Conservation (phyloP, 2,888 invertebrate species). For the Folsomia candida region DNA sequence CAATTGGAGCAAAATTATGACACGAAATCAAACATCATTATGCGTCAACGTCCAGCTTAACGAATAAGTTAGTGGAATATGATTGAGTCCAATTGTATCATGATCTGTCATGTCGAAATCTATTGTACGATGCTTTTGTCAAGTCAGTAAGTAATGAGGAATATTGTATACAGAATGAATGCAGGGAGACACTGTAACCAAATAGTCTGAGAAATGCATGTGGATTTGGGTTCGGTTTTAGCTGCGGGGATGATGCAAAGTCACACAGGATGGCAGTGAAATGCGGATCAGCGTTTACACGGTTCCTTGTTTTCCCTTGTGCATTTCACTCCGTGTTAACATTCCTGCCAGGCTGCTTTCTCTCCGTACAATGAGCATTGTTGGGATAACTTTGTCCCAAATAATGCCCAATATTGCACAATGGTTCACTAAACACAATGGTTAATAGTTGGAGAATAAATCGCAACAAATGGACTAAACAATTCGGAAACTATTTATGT, state of each 20-base stretch:
- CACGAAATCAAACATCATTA: not conserved
- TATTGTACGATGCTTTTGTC: too few relatives aligned
- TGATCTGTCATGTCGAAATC: too few relatives aligned
- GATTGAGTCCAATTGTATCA: too few relatives aligned
- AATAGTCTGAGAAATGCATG: too few relatives aligned
- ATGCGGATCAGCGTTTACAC: not conserved
- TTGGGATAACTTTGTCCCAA: not conserved
- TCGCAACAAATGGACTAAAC: not conserved
- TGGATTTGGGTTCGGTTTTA: too few relatives aligned
- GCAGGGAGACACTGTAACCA: too few relatives aligned
- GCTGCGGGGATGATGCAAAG: not conserved
- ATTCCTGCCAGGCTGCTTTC: not conserved
- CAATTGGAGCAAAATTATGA: not conserved
- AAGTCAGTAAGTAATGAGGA: too few relatives aligned
- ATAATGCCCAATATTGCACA: not conserved
- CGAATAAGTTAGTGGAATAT: too few relatives aligned
- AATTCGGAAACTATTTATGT: not conserved
- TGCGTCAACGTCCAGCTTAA: too few relatives aligned
- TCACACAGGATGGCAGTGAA: conserved; percentile 13
- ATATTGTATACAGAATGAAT: too few relatives aligned
- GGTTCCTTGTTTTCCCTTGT: not conserved
- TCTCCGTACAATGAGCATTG: not conserved
- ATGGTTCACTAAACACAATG: not conserved
- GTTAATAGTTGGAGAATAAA: not conserved
- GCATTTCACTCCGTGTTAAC: too few relatives aligned